phyloP scores from a whole-genome alignment of 2,113 vertebrate genomes.

The Spea bombifrons region DNA sequence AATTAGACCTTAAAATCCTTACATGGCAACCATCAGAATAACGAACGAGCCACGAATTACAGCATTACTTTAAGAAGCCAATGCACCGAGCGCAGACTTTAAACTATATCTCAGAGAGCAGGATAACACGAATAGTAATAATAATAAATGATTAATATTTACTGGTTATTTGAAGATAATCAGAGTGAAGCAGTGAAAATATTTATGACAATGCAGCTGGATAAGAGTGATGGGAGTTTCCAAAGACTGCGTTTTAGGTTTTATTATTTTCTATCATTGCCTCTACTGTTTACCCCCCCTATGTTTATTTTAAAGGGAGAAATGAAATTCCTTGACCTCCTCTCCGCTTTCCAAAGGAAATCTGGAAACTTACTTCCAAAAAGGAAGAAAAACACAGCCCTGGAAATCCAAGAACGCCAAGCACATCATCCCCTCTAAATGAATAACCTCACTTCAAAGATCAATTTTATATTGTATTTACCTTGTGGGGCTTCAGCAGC shows the following conservation, averaged over 20 bases:
- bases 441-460: constrained; percentile 45
- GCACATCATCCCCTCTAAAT: constrained; percentile 36
- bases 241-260: too few species aligned
- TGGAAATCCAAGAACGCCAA: constrained; percentile 12
- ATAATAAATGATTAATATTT: too few species aligned
- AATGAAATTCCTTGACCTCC: constrained; percentile 8
- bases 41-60: not conserved
- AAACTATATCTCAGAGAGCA: too few species aligned
- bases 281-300: not conserved
- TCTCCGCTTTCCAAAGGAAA: not conserved
- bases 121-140: too few species aligned
- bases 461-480: constrained; percentile 43
- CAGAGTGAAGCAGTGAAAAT: too few species aligned
- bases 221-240: too few species aligned
- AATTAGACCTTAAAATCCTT: not conserved
- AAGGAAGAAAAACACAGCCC: not conserved
- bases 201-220: too few species aligned
- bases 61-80: not conserved
- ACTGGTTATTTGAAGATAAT: too few species aligned
- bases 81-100: not conserved
- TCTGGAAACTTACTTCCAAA: not conserved
- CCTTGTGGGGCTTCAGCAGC: constrained; percentile 36
- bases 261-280: too few species aligned
- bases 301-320: constrained; percentile 1
- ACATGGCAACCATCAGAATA: not conserved